phyloP scores from a whole-genome alignment of 2,797 vertebrate genomes.

The Caiman crocodilus region DNA sequence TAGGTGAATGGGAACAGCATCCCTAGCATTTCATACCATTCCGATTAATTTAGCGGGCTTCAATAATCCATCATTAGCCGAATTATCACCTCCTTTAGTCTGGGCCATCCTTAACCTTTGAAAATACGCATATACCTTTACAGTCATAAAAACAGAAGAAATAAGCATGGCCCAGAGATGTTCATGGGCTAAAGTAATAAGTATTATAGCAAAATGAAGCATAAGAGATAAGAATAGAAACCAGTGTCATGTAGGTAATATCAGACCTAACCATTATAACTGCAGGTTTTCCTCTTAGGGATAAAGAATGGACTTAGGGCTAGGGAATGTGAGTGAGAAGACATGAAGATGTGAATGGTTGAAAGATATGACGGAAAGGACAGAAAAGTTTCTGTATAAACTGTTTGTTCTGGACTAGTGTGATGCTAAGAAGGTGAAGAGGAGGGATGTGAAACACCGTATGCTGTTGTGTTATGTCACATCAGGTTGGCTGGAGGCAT shows the following conservation, averaged over 20 bases:
- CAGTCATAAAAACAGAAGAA: neutral
- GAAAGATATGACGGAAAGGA: neutral
- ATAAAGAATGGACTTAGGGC: neutral
- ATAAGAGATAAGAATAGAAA: rapidly evolving
- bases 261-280: neutral
- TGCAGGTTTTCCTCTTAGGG: neutral
- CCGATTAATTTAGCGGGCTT: neutral
- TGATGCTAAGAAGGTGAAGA: neutral
- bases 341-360: neutral
- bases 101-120: neutral
- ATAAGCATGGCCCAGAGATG: neutral
- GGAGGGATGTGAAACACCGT: neutral
- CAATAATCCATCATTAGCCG: neutral
- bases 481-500: neutral
- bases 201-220: rapidly evolving
- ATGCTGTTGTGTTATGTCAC: neutral
- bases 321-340: too few species aligned
- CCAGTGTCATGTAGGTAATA: neutral
- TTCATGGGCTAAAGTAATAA: neutral
- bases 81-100: neutral
- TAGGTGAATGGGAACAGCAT: neutral
- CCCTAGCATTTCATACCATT: neutral
- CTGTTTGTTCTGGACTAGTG: neutral
- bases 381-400: neutral
- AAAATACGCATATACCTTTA: neutral